These are phyloP conservation scores for Paramacrobiotus metropolitanus DNA, from an alignment of 1,140 invertebrate species.

Conservation along the genomic window DNA sequence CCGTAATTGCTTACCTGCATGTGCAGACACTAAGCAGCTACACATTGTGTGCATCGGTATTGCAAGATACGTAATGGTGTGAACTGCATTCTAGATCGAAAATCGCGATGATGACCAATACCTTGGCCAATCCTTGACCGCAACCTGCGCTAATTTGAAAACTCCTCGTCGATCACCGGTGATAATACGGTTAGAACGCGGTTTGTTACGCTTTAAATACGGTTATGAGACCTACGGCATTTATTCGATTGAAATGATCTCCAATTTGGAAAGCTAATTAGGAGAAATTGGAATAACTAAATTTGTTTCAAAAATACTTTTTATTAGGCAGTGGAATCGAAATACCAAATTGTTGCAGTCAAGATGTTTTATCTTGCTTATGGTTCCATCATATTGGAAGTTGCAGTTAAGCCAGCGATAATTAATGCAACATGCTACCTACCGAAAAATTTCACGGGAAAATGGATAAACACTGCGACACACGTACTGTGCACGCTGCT, in stretches of 20 bases:
- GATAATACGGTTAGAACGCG: not conserved
- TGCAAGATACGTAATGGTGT: too few relatives aligned
- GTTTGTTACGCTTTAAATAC: not conserved
- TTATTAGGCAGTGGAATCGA: too few relatives aligned
- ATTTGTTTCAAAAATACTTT: constrained; percentile 11
- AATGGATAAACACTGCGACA: constrained; percentile 92
- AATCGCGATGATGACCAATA: constrained; percentile 79
- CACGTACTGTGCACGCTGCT: constrained; percentile 83
- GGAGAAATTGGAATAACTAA: too few relatives aligned
- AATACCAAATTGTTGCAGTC: too few relatives aligned
- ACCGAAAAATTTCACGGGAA: constrained; percentile 72
- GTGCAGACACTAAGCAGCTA: too few relatives aligned
- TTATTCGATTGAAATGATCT: too few relatives aligned
- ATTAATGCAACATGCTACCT: constrained; percentile 69
- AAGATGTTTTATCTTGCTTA: too few relatives aligned
- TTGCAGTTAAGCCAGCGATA: constrained; percentile 48
- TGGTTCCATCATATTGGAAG: too few relatives aligned
- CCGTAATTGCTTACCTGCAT: too few relatives aligned
- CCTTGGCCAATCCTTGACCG: constrained; percentile 34
- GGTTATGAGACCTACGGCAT: not conserved
- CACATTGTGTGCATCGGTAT: too few relatives aligned
- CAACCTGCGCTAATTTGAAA: constrained; percentile 20
- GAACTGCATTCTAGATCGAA: constrained; percentile 38
- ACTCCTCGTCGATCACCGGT: constrained; percentile 16
- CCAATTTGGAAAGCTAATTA: too few relatives aligned